Base-by-base conservation (phyloP, 2,113 vertebrate species). In the Ciconia maguari region DNA sequence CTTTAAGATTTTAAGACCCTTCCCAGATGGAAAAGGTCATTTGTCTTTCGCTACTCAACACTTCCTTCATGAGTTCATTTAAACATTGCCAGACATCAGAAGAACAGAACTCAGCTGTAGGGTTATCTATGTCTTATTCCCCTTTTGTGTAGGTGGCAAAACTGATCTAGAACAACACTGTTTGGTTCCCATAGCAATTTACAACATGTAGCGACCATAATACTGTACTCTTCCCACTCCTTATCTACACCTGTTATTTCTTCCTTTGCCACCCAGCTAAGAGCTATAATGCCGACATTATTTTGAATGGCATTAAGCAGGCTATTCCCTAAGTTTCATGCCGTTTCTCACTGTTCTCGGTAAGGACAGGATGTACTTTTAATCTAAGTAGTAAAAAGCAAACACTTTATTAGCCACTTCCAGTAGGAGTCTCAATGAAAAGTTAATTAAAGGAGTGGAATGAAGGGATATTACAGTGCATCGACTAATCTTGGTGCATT, bases 1-100 rank as follows among this genome's bases (percentile, higher is more conserved):
- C 97, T 97, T 97, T 94, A 95, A 97, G 97, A 62, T 95, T 94
- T 90, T 64, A 81, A 97, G 97, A 95, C 95, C 96, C 97, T 97
- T 97, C 95, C 96, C 97, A 97, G 94, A 96, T 94, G 97, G 96
- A 92, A 97, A 97, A 97, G 96, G 96, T 97, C 96, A 97, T 96
- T 97, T 94, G 97, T 97, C 97, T 98, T 97, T 97, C 85, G 7
- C 97, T 96, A 95, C 90, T 98, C 97, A 98, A 97, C 97, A 96
- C 96, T 97, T 97, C 91, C 92, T 97, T 96, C 95, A 86, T 97
- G 96, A 96, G 94, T 97, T 97, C 97, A 97, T 97, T 98, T 97
- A 97, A 97, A 96, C 97, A 76, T 83, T 96, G 97, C 96, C 97
- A 97, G 96, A 94, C 97, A 97, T 93, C 93, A 96, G 97, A 95